phyloP scores from a whole-genome alignment of 2,888 invertebrate species.

The Lepidochitona cinerea region DNA sequence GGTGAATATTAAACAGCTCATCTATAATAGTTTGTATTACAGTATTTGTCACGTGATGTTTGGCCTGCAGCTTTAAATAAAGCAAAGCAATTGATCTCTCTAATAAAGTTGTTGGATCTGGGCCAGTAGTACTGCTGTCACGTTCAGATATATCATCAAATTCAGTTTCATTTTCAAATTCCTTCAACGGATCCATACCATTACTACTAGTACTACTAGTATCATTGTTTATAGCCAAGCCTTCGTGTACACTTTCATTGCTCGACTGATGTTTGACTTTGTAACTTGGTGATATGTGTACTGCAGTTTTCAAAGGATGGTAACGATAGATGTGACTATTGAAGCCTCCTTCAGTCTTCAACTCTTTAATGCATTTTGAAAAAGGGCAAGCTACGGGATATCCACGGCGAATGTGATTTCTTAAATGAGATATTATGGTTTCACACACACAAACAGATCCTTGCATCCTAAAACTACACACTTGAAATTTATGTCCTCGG shows the following conservation, averaged over 20 bases:
- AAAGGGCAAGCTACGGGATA: background rate
- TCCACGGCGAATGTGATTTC: conserved; percentile 1
- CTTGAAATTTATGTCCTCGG: background rate
- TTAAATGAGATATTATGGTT: background rate
- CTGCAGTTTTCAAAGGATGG: too few relatives aligned
- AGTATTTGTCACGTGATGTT: conserved; percentile 2
- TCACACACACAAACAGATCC: background rate
- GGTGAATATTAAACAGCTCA: background rate
- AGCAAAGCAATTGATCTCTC: background rate
- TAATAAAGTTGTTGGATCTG: too few relatives aligned
- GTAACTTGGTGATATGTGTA: conserved; percentile 2
- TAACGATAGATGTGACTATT: too few relatives aligned
- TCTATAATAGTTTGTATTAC: conserved; percentile 9
- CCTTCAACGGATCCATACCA: too few relatives aligned
- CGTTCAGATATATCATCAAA: too few relatives aligned
- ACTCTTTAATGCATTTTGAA: background rate
- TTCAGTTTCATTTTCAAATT: too few relatives aligned
- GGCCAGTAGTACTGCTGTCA: too few relatives aligned
- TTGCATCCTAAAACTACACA: background rate
- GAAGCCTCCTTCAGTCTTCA: too few relatives aligned
- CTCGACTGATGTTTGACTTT: too few relatives aligned
- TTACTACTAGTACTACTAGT: too few relatives aligned
- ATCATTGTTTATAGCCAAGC: background rate
- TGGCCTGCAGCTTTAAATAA: conserved; percentile 7
- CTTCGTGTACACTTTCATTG: too few relatives aligned